phyloP scores from a whole-genome alignment of 2,888 invertebrate genomes.

The Dichetophora obliterata region DNA sequence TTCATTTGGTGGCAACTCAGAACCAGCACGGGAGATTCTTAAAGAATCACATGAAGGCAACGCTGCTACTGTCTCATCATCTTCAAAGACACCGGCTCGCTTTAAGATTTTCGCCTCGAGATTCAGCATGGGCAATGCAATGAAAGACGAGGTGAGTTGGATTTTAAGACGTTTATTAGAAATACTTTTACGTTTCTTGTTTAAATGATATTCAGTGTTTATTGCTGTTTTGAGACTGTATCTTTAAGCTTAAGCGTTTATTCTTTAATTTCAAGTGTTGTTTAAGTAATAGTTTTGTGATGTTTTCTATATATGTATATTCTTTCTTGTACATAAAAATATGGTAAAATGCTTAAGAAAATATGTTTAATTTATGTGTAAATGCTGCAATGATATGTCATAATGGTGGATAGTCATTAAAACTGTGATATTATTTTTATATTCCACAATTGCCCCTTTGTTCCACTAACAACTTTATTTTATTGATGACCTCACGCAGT shows the following conservation, averaged over 20 bases:
- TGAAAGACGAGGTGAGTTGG: conserved; percentile 68
- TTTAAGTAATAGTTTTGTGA: too few species aligned
- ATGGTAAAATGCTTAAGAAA: too few species aligned
- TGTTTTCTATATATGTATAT: too few species aligned
- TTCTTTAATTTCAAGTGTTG: background rate
- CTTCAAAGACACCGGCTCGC: conserved; percentile 76
- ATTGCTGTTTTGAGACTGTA: background rate
- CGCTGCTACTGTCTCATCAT: conserved; percentile 69
- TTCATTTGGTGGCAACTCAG: conserved; percentile 72
- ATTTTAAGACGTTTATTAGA: background rate
- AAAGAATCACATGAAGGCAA: conserved; percentile 71
- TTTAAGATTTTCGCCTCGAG: conserved; percentile 74
- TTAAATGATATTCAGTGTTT: background rate
- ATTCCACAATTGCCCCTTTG: too few species aligned
- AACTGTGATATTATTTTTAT: too few species aligned
- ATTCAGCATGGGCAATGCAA: conserved; percentile 58
- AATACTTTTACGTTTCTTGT: background rate
- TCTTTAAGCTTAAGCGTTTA: background rate
- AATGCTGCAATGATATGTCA: too few species aligned
- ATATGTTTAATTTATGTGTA: too few species aligned
- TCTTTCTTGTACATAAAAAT: too few species aligned
- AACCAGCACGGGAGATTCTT: conserved; percentile 73
- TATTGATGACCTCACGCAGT: too few species aligned
- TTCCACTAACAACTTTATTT: too few species aligned
- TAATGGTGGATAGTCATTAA: too few species aligned